Evolutionary conservation across 2,797 vertebrate genomes (phyloP), one percentile per base, ranked within the genome.

Genomic region (Lepidocolaptes lacrymiger): DNA sequence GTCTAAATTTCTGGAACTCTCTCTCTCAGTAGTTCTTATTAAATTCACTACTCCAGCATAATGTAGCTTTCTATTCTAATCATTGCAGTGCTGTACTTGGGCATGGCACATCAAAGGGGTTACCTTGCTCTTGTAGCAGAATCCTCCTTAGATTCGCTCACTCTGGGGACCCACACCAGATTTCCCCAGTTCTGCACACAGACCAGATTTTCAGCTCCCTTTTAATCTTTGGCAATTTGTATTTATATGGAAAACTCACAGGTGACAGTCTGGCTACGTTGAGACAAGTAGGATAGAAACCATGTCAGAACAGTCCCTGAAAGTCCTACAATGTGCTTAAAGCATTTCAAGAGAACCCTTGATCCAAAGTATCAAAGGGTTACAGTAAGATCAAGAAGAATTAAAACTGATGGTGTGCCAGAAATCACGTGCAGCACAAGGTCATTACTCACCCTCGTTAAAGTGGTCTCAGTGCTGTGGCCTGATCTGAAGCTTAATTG

Each of bases 141-240:
- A 94, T 96, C 91, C 87, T 95, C 91, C 96, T 91, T 95, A 97
- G 80, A 85, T 96, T 96, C 4, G 0, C 95, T 97, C 58, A 97
- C 97, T 97, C 91, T 81, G 92, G 97, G 97, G 95, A 97, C 93
- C 79, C 90, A 95, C 93, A 95, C 90, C 93, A 93, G 96, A 97
- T 89, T 94, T 94, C 88, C 82, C 91, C 22, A 2, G 91, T 97
- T 97, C 88, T 96, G 94, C 59, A 73, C 95, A 81, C 39, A 90
- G 91, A 77, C 89, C 90, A 88, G 68, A 92, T 94, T 97, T 97
- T 94, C 96, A 96, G 84, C 90, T 95, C 77, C 94, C 97, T 98
- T 98, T 98, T 98, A 97, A 98, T 98, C 98, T 98, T 97, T 94
- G 96, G 95, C 97, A 97, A 98, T 98, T 97, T 97, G 97, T 97